phyloP scores from a whole-genome alignment of 2,113 vertebrate species.

The Corythornis cristatus region DNA sequence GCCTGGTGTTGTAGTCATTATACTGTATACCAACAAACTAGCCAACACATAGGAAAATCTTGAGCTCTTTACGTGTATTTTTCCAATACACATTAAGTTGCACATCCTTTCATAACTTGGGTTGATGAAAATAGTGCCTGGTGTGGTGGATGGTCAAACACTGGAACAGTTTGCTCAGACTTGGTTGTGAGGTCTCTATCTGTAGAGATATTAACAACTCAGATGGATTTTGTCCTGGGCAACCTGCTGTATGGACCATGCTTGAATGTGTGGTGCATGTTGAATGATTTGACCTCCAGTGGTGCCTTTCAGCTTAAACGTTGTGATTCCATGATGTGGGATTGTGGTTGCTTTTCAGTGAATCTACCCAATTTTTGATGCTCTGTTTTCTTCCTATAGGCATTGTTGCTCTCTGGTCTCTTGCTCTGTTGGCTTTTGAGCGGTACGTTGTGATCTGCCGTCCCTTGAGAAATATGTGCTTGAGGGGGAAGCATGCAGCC shows the following conservation, averaged over 20 bases:
- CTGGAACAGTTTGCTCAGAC: neutral
- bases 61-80: neutral
- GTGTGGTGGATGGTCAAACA: neutral
- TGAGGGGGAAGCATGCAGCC: slow-evolving; percentile 79
- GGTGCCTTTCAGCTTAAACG: neutral
- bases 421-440: slow-evolving; percentile 88
- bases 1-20: neutral
- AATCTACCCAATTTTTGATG: neutral
- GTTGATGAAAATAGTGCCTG: neutral
- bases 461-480: slow-evolving; percentile 76
- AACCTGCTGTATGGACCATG: neutral
- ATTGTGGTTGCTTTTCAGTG: neutral
- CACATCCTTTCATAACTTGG: neutral
- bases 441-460: slow-evolving; percentile 85
- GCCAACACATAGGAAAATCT: neutral
- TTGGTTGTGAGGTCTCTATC: neutral
- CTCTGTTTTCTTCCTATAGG: slow-evolving; percentile 61
- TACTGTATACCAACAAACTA: neutral
- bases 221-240: neutral
- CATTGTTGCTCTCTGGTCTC: slow-evolving; percentile 90
- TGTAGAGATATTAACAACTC: neutral
- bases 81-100: neutral
- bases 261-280: neutral
- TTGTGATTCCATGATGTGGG: neutral
- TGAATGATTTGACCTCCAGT: neutral